These are phyloP conservation scores for Heptranchias perlo DNA, from an alignment of 2,113 vertebrate species.

Conservation along the genomic window DNA sequence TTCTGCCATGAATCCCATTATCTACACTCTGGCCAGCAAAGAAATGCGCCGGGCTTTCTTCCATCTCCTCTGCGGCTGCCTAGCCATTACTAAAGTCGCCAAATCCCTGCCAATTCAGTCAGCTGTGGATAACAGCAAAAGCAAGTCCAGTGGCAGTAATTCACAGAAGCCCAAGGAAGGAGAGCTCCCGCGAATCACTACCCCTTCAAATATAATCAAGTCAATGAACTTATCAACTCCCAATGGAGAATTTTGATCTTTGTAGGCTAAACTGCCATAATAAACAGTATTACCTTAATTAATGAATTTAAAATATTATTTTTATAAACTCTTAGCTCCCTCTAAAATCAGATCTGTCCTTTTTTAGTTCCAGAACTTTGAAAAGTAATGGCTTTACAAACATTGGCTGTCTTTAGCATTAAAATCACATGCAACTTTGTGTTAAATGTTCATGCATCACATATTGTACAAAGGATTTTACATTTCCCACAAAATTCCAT, in stretches of 20 bases:
- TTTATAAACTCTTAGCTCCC: constrained; percentile 10
- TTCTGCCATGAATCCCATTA: constrained; percentile 88
- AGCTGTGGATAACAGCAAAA: constrained; percentile 70
- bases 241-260: constrained; percentile 51
- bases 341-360: background rate
- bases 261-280: background rate
- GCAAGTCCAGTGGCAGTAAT: constrained; percentile 82
- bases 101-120: constrained; percentile 57
- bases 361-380: background rate
- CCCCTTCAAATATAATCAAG: constrained; percentile 38
- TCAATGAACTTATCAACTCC: constrained; percentile 52
- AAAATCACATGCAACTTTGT: background rate
- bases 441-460: background rate
- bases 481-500: background rate
- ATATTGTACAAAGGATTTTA: background rate
- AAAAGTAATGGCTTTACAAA: background rate
- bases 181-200: constrained; percentile 43
- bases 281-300: background rate
- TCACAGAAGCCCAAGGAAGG: constrained; percentile 57
- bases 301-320: background rate
- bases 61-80: constrained; percentile 69
- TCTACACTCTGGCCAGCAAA: constrained; percentile 90
- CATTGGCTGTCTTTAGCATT: background rate
- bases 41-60: constrained; percentile 90
- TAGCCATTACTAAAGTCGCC: constrained; percentile 51